Evolutionary conservation across 1,140 invertebrate genomes (phyloP).

Genomic region (Chionoecetes opilio): DNA sequence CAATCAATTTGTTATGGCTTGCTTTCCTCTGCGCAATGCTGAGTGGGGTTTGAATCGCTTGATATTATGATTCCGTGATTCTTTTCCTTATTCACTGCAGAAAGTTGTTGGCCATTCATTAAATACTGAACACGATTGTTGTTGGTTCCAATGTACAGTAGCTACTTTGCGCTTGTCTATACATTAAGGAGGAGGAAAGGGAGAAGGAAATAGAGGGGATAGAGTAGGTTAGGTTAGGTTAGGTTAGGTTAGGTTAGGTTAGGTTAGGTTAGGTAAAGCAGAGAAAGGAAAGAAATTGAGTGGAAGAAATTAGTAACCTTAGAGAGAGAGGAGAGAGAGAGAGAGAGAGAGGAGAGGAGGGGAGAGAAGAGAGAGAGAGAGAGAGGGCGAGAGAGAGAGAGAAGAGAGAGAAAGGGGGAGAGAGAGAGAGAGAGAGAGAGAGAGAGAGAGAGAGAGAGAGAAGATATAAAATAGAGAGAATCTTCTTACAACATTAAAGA

Average conservation of each 20-base stretch:
- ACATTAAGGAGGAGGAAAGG: no score
- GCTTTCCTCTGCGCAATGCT: no score
- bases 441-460: neutral
- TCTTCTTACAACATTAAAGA: no score
- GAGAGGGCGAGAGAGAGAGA: neutral
- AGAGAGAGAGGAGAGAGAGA: neutral
- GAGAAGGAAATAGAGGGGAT: no score
- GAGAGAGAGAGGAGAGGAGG: neutral
- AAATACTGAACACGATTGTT: no score
- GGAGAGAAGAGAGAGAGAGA: neutral
- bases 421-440: neutral
- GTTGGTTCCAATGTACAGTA: no score
- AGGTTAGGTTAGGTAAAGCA: neutral
- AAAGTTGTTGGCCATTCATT: no score
- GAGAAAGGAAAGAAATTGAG: neutral
- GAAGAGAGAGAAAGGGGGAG: neutral
- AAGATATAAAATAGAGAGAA: neutral
- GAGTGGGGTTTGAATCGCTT: no score
- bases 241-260: neutral
- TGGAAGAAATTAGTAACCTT: neutral
- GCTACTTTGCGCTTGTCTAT: no score
- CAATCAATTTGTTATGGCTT: no score
- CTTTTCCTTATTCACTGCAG: no score
- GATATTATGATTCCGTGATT: no score
- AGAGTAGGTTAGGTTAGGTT: neutral